Base-by-base conservation (phyloP, 2,888 invertebrate species). In the Diaphora mendica region DNA sequence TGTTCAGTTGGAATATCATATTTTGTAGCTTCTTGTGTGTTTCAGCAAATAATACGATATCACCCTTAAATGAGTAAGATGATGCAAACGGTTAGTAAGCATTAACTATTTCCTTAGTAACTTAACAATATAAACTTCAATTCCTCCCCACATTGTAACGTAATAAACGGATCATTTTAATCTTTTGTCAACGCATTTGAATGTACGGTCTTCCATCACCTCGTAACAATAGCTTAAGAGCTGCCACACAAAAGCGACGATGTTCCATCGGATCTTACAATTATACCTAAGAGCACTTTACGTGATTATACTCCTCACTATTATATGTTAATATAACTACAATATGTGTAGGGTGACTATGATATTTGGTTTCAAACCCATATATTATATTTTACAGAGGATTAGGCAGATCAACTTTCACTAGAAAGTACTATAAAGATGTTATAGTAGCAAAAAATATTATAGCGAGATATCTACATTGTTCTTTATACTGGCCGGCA, bases 281-380 rank as follows among this genome's bases (percentile, higher is more conserved):
- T 80, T 84, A 79, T 77, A 80, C 78, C 70, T 80, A 82, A 80
- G 70, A 84, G 80, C 85, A 83, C 82, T 84, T 84, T 80, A 76
- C 77, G 80, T 85, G 79, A 84, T 79, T 83, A 82, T 80, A 73
- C 77, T 30, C 64, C 71, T 64, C 77, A 78, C 82, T 77, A 67
- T 74, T 79, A 79, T 79, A 83, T 82, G 83, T 77, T 83, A 79
- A 83, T 84, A 67, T 66, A 67, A 67, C 35, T 42, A 69, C 64
- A 48, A 13, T 44, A 23, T 39, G 11, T 51, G 65, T 71, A 71
- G 65, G 71, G 65, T 66, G 48, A 64, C 70, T 64, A 70, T n/a
- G 23, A 48, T 30, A 26, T 48, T 48, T 3, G 30, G 20, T 20
- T 33, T 48, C 3, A 48, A 68, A 68, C 17, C 7, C 17, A 20